phyloP scores from a whole-genome alignment of 1,140 invertebrate genomes.

The Planococcus citri region DNA sequence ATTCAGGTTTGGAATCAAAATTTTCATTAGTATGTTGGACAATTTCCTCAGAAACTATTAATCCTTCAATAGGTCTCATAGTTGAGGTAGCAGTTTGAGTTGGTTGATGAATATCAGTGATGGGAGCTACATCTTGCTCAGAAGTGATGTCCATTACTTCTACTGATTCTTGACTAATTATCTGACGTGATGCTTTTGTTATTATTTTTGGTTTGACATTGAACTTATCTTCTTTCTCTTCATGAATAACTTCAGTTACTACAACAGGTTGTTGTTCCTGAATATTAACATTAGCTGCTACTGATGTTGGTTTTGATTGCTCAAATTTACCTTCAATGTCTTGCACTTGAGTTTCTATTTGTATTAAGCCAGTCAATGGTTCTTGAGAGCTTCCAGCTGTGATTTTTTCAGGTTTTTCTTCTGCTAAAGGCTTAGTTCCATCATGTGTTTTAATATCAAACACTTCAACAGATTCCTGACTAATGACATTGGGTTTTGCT shows the following conservation, averaged over 20 bases:
- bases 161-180: neutral
- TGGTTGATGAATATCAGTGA: neutral
- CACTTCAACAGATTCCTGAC: constrained; percentile 27
- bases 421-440: constrained; percentile 30
- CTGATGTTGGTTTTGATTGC: constrained; percentile 29
- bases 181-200: neutral
- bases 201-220: neutral
- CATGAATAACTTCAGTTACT: constrained; percentile 36
- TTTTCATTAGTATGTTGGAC: neutral
- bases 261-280: constrained; percentile 37
- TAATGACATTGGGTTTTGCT: constrained; percentile 25
- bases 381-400: constrained; percentile 22
- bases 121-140: neutral
- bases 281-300: constrained; percentile 35
- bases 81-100: neutral
- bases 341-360: constrained; percentile 28
- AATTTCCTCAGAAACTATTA: neutral
- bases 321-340: constrained; percentile 32
- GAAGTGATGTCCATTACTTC: neutral
- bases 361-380: neutral
- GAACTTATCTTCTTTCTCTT: constrained; percentile 25
- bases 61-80: neutral
- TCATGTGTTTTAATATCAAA: constrained; percentile 26
- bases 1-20: neutral
- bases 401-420: constrained; percentile 21